phyloP scores from a whole-genome alignment of 2,888 invertebrate genomes.

The Hedya salicella region DNA sequence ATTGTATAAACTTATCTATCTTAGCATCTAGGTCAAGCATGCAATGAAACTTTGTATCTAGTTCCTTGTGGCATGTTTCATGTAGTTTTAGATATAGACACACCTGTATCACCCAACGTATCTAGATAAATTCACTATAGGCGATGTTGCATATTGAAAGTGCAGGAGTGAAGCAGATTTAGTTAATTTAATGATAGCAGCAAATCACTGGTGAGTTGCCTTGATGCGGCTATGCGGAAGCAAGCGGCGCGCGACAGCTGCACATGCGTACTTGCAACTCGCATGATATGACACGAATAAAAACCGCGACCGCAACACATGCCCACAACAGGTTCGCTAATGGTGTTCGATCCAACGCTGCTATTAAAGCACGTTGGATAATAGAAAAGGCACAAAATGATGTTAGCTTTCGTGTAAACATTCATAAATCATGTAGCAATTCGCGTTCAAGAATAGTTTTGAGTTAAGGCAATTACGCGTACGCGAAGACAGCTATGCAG shows the following conservation, averaged over 20 bases:
- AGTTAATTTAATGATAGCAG: slow-evolving; percentile 20
- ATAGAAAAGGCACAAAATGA: slow-evolving; percentile 52
- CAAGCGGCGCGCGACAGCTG: slow-evolving; percentile 64
- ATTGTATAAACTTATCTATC: slow-evolving; percentile 45
- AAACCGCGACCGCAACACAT: slow-evolving; percentile 62
- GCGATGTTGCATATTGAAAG: neutral
- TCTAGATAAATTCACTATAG: neutral
- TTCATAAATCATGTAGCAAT: slow-evolving; percentile 43
- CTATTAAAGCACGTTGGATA: slow-evolving; percentile 60
- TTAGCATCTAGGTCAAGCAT: slow-evolving; percentile 38
- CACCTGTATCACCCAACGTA: too few species aligned
- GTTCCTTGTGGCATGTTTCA: neutral
- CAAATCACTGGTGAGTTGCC: slow-evolving; percentile 45
- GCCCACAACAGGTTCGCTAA: slow-evolving; percentile 64
- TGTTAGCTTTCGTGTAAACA: slow-evolving; percentile 48
- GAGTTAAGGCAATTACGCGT: slow-evolving; percentile 35
- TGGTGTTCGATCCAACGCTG: slow-evolving; percentile 49
- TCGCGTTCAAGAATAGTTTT: slow-evolving; percentile 47
- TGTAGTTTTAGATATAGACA: neutral
- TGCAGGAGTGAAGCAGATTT: neutral
- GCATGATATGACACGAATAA: slow-evolving; percentile 59
- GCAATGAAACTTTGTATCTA: slow-evolving; percentile 20
- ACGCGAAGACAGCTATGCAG: slow-evolving; percentile 32
- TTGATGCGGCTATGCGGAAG: slow-evolving; percentile 65
- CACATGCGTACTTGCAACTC: slow-evolving; percentile 60